Evolutionary conservation across 2,797 vertebrate species (phyloP).

Genomic region (Zonotrichia albicollis): DNA sequence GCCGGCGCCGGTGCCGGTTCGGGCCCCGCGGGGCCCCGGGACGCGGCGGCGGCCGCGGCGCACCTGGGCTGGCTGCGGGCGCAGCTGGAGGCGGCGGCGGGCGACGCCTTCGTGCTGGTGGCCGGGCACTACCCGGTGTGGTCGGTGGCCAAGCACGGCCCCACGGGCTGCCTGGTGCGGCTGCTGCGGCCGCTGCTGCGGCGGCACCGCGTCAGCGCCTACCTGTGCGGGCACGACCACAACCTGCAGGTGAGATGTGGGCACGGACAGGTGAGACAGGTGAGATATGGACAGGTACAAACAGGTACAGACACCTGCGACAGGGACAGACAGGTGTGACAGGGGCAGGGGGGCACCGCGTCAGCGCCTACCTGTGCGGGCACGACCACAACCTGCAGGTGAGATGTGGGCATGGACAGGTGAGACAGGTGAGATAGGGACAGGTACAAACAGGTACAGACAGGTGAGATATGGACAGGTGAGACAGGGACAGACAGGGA

Average conservation of each 20-base stretch:
- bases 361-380: too few species aligned
- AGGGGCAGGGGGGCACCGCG: too few species aligned
- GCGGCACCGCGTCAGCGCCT: slow-evolving; percentile 86
- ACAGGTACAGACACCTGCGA: too few species aligned
- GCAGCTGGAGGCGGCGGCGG: slow-evolving; percentile 79
- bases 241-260: slow-evolving; percentile 86
- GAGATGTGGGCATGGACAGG: too few species aligned
- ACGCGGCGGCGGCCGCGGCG: slow-evolving; percentile 63
- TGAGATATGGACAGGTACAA: too few species aligned
- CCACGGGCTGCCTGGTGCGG: slow-evolving; percentile 84
- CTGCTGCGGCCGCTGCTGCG: slow-evolving; percentile 82
- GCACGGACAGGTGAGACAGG: too few species aligned
- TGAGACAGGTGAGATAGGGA: too few species aligned
- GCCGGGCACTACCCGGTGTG: slow-evolving; percentile 94
- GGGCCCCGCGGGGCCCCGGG: slow-evolving; percentile 69
- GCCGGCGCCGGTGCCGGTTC: not conserved
- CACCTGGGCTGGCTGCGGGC: slow-evolving; percentile 87
- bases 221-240: slow-evolving; percentile 92
- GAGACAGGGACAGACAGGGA: too few species aligned
- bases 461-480: too few species aligned
- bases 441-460: too few species aligned
- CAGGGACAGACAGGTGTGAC: too few species aligned
- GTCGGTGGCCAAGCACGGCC: slow-evolving; percentile 92
- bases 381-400: too few species aligned
- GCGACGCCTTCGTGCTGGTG: slow-evolving; percentile 85